Base-by-base conservation (phyloP, 1,140 invertebrate species). In the Platorchestia sp. region DNA sequence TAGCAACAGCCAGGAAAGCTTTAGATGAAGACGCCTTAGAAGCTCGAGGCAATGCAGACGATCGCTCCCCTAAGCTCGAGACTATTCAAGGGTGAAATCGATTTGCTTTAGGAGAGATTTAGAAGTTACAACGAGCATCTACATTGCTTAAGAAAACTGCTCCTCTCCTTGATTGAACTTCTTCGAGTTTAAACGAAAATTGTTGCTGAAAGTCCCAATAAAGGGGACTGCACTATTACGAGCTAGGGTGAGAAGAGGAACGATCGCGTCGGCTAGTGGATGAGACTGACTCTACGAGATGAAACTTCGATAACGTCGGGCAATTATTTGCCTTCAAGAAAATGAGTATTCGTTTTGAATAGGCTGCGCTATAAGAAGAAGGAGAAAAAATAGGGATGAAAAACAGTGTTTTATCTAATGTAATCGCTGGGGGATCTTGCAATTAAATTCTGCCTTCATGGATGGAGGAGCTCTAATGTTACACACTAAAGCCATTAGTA, bases 1-100 rank as follows among this genome's bases (percentile, higher is more conserved):
- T 36, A 75, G 59, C 14, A 51, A 51, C 47, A 41, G 86, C 5
- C 41, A 36, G 6, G 86, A 36, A 75, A 89, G 14, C 14, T 16
- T 89, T 43, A 42, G 87, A 41, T 89, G 43, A 42, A 89, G n/a
- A 89, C 41, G 87, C 87, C 41, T 89, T 75, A 75, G 59, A 51
- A 75, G 59, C 59, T 75, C 59, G 59, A 44, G 41, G 91, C 91
- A 93, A 93, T 93, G 91, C 91, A 44, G 3, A 44, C 91, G 43
- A 44, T 45, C 43, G 91, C 91, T 44, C 43, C 43, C 91, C 43
- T 44, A 47, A 40, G 40, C 91, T 36, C 91, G 43, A 93, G 87
- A 93, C 91, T 44, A 47, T 93, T 93, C 91, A 93, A 45, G 91
- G 91, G 91, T 93, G 91, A 93, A 93, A 93, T 93, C 91, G 91